A percentile compares a stretch with the other conserved stretches of the same genome.
Conservation (phyloP, 2,888 invertebrate species). For the Trachelus troglodyta region DNA sequence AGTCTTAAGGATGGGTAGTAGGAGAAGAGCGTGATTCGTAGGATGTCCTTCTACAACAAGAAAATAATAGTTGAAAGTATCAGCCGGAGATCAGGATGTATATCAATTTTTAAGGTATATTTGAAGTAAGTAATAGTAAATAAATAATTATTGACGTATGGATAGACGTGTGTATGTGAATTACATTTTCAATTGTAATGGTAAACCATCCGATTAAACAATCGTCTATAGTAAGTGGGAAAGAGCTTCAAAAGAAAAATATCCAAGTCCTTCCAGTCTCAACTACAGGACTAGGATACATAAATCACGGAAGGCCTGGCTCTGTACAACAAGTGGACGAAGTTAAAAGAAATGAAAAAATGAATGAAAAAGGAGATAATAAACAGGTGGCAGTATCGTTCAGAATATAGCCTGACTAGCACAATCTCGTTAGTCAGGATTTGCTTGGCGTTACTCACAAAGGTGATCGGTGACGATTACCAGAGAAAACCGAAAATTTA, state of each 20-base stretch:
- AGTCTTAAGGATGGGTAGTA: background rate
- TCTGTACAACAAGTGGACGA: background rate
- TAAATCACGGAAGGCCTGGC: background rate
- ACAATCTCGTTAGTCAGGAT: background rate
- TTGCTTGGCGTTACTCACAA: background rate
- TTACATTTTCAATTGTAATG: no score
- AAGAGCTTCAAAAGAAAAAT: background rate
- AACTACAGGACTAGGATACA: background rate
- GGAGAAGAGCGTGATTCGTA: background rate
- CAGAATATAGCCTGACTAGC: background rate
- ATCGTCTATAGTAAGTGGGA: no score
- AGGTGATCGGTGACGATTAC: slow-evolving; percentile 6
- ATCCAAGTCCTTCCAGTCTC: background rate
- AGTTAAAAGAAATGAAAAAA: background rate
- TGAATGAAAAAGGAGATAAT: background rate
- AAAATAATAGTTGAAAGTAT: background rate
- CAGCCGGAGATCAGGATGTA: background rate
- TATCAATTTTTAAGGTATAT: background rate
- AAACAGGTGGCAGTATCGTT: background rate
- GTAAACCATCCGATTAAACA: no score
- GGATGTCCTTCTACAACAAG: background rate
- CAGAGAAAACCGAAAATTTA: slow-evolving; percentile 57
- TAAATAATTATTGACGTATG: background rate
- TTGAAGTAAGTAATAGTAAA: no score
- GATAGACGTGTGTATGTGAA: no score